Evolutionary conservation across 1,140 invertebrate species (phyloP).

Genomic region (Neomicropteryx cornuta): DNA sequence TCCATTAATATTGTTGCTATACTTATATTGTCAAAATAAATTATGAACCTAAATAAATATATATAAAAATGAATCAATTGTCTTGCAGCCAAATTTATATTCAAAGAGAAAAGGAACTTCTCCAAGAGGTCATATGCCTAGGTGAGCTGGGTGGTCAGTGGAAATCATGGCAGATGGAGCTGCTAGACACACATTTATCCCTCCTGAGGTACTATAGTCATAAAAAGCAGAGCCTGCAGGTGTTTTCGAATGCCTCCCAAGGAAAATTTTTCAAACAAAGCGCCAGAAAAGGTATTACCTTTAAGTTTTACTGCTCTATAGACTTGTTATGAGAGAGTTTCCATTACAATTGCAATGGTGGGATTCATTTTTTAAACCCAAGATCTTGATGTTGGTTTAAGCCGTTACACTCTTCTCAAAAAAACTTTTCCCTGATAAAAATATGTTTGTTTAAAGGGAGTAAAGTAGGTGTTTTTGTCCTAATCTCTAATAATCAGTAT

Average conservation of each 20-base stretch:
- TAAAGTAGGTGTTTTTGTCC: too few relatives aligned
- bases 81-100: slow-evolving; percentile 74
- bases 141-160: slow-evolving; percentile 76
- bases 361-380: too few relatives aligned
- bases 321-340: neutral
- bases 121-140: slow-evolving; percentile 81
- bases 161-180: slow-evolving; percentile 69
- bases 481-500: too few relatives aligned
- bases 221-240: slow-evolving; percentile 62
- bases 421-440: too few relatives aligned
- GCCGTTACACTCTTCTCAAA: too few relatives aligned
- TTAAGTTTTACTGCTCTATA: slow-evolving; percentile 4
- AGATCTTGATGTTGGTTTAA: too few relatives aligned
- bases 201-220: slow-evolving; percentile 79
- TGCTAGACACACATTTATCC: slow-evolving; percentile 73
- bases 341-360: slow-evolving; percentile 5
- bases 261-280: slow-evolving; percentile 38
- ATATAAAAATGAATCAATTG: too few relatives aligned
- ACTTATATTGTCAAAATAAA: too few relatives aligned
- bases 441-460: too few relatives aligned
- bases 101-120: slow-evolving; percentile 78
- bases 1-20: too few relatives aligned
- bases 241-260: slow-evolving; percentile 37
- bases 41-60: too few relatives aligned
- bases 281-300: slow-evolving; percentile 31